phyloP scores from a whole-genome alignment of 2,113 vertebrate species.

The Xerus inauris region DNA sequence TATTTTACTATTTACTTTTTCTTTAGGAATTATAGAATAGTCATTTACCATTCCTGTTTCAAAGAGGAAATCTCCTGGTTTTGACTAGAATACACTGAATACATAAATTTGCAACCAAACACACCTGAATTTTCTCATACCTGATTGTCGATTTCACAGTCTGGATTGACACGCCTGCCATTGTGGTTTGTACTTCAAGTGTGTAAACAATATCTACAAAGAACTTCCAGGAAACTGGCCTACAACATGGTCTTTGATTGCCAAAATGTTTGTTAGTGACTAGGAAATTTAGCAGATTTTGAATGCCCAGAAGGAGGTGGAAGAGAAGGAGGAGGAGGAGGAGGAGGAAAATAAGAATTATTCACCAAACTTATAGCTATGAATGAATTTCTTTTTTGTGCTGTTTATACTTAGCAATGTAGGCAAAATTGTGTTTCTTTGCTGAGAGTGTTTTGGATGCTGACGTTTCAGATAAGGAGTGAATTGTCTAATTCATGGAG shows the following conservation, averaged over 20 bases:
- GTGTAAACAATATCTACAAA: background rate
- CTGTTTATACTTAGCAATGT: background rate
- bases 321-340: background rate
- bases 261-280: background rate
- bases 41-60: background rate
- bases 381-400: background rate
- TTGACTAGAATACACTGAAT: background rate
- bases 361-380: background rate
- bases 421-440: background rate
- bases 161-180: background rate
- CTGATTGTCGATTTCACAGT: background rate
- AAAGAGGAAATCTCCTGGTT: background rate
- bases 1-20: too few relatives aligned
- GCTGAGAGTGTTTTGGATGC: background rate
- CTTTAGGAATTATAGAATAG: too few relatives aligned
- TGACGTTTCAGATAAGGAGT: background rate
- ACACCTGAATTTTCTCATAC: background rate
- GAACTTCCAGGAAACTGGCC: background rate
- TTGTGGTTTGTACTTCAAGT: background rate
- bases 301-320: background rate
- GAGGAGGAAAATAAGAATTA: background rate
- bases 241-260: background rate
- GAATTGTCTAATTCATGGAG: slow-evolving; percentile 18
- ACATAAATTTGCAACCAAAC: background rate
- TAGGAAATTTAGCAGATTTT: background rate